Evolutionary conservation across 2,888 invertebrate species (phyloP).

Genomic region (Oscheius sp.): DNA sequence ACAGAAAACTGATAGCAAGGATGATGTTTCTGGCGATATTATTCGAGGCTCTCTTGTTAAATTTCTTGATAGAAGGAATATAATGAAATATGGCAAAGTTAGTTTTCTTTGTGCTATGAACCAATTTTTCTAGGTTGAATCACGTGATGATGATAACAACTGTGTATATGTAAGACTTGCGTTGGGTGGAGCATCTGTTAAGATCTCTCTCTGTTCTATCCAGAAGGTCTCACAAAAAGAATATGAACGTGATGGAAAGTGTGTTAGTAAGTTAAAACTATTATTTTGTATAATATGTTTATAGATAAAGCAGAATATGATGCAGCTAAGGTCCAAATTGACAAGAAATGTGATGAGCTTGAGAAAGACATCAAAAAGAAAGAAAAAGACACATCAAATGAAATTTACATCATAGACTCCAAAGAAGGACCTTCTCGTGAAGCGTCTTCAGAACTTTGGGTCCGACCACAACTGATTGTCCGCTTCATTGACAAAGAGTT

Average conservation of each 20-base stretch:
- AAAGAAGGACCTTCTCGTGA: conserved; percentile 24
- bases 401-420: neutral
- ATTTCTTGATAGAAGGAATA: conserved; percentile 16
- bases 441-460: conserved; percentile 40
- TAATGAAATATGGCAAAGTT: conserved; percentile 38
- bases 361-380: conserved; percentile 2
- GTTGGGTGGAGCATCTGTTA: conserved; percentile 46
- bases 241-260: conserved; percentile 74
- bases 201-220: conserved; percentile 74
- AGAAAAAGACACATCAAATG: neutral
- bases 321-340: conserved; percentile 42
- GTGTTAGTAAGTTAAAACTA: conserved; percentile 47
- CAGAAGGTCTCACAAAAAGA: conserved; percentile 83
- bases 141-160: conserved; percentile 84
- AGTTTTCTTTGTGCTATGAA: neutral
- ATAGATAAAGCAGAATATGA: conserved; percentile 53
- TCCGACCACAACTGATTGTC: conserved; percentile 45
- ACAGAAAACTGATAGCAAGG: conserved; percentile 33
- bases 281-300: conserved; percentile 19
- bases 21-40: conserved; percentile 1
- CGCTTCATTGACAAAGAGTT: conserved; percentile 52
- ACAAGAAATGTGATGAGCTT: conserved; percentile 25
- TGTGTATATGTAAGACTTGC: conserved; percentile 76
- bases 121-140: conserved; percentile 76
- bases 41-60: conserved; percentile 31